Evolutionary conservation across 2,797 vertebrate species (phyloP).

Genomic region (Poecilia gillii): DNA sequence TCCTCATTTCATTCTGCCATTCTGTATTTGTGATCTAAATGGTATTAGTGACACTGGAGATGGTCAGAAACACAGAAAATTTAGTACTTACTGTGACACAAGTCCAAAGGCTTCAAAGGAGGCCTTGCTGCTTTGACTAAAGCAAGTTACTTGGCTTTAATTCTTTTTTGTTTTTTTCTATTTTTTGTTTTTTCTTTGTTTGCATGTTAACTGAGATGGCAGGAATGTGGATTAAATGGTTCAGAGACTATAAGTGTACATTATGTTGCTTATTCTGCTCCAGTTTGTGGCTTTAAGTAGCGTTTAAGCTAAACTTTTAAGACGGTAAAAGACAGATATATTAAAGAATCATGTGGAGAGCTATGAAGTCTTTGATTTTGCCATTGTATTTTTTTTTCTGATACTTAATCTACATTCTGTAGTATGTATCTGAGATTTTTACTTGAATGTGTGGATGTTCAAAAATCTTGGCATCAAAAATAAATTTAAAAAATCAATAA

Average conservation of each 20-base stretch:
- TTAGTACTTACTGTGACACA: slow-evolving; percentile 50
- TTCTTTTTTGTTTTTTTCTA: slow-evolving; percentile 66
- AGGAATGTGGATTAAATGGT: slow-evolving; percentile 20
- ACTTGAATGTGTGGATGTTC: slow-evolving; percentile 83
- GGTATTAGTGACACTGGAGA: slow-evolving; percentile 31
- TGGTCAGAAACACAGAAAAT: slow-evolving; percentile 31
- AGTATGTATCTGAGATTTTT: slow-evolving; percentile 81
- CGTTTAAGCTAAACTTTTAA: slow-evolving; percentile 37
- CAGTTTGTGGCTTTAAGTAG: slow-evolving; percentile 52
- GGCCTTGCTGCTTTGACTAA: slow-evolving; percentile 54
- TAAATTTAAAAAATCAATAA: slow-evolving; percentile 45
- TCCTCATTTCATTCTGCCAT: slow-evolving; percentile 15
- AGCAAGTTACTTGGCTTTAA: slow-evolving; percentile 61
- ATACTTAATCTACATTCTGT: slow-evolving; percentile 65
- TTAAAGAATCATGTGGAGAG: slow-evolving; percentile 26
- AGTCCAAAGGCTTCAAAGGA: slow-evolving; percentile 22
- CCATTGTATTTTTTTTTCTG: slow-evolving; percentile 50
- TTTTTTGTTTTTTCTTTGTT: slow-evolving; percentile 48
- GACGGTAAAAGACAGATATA: slow-evolving; percentile 35
- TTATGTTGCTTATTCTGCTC: slow-evolving; percentile 36
- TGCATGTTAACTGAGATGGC: slow-evolving; percentile 53
- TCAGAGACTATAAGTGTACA: slow-evolving; percentile 26
- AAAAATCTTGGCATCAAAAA: slow-evolving; percentile 80
- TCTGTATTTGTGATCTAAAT: slow-evolving; percentile 44
- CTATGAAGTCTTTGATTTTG: slow-evolving; percentile 49